phyloP scores from a whole-genome alignment of 2,113 vertebrate genomes.

The Amia ocellicauda region DNA sequence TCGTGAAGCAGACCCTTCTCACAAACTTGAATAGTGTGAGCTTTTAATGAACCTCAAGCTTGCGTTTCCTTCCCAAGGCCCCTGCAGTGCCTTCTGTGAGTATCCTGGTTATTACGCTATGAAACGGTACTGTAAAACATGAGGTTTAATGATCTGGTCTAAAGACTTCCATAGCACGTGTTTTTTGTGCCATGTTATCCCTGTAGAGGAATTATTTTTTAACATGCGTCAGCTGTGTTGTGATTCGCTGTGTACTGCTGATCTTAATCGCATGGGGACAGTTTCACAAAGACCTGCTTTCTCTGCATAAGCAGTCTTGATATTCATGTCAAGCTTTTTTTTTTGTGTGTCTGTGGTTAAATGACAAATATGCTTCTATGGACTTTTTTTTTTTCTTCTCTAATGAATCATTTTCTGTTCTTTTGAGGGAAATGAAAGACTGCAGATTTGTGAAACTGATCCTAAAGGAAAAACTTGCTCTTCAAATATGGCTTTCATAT shows the following conservation, averaged over 20 bases:
- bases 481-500: neutral
- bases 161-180: slow-evolving; percentile 10
- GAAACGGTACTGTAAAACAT: neutral
- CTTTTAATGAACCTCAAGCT: slow-evolving; percentile 37
- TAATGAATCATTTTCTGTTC: too few species aligned
- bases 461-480: too few species aligned
- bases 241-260: too few species aligned
- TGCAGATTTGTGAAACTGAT: neutral
- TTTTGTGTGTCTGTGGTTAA: neutral
- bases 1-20: slow-evolving; percentile 33
- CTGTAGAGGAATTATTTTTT: slow-evolving; percentile 7
- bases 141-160: neutral
- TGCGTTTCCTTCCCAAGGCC: slow-evolving; percentile 35
- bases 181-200: slow-evolving; percentile 19
- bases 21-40: slow-evolving; percentile 33
- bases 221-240: neutral
- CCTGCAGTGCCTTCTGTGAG: slow-evolving; percentile 63
- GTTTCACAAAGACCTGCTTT: neutral
- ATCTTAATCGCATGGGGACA: too few species aligned
- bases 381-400: neutral
- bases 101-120: slow-evolving; percentile 31
- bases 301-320: neutral
- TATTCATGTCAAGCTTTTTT: neutral
- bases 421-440: too few species aligned
- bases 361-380: neutral